phyloP scores from a whole-genome alignment of 2,797 vertebrate genomes.

The Sylvia borin region DNA sequence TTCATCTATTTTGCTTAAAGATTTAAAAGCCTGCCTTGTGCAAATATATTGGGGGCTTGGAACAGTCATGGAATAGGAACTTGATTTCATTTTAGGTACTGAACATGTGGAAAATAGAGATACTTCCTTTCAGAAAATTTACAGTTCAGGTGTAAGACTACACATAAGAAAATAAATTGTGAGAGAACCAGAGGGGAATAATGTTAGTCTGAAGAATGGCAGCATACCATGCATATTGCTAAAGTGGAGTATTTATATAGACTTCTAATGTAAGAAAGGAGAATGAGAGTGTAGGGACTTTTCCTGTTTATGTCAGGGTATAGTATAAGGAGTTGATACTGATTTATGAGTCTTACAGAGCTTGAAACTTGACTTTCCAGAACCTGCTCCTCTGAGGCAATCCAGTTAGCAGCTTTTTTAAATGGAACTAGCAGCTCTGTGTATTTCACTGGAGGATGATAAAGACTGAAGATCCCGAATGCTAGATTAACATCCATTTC shows the following conservation, averaged over 20 bases:
- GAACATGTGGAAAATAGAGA: neutral
- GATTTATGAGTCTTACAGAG: conserved; percentile 3
- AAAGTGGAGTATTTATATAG: neutral
- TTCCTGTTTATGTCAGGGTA: neutral
- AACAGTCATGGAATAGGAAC: neutral
- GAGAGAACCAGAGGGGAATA: neutral
- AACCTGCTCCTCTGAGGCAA: neutral
- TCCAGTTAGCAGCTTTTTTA: neutral
- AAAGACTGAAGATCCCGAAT: neutral
- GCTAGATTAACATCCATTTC: neutral
- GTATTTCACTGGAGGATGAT: neutral
- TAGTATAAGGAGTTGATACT: neutral
- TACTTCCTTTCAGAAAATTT: neutral
- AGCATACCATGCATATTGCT: neutral
- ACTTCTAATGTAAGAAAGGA: neutral
- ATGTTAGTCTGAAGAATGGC: neutral
- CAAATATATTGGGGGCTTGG: neutral
- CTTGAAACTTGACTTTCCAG: neutral
- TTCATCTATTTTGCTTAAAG: neutral
- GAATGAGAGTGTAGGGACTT: neutral
- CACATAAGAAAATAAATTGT: conserved; percentile 13
- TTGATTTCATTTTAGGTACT: neutral
- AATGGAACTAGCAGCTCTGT: neutral
- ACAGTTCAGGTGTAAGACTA: neutral
- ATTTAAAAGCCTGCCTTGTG: neutral